These are phyloP conservation scores for Nymphalis urticae DNA, from an alignment of 2,888 invertebrate genomes.

Conservation along the genomic window DNA sequence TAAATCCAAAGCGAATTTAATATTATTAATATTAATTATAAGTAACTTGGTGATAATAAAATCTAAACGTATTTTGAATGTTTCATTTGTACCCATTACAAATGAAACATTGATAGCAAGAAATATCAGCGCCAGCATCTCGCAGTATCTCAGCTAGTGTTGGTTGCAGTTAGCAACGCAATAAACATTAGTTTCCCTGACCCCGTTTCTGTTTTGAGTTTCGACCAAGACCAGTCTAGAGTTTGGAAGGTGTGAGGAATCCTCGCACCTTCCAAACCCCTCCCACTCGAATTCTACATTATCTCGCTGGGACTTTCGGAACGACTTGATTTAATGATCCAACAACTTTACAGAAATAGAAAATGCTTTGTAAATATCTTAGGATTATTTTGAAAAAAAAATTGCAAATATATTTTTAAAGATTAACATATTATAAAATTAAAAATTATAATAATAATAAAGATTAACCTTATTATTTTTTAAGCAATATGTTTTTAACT, in stretches of 20 bases:
- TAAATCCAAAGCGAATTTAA: no score
- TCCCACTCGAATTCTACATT: neutral
- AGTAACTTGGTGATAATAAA: neutral
- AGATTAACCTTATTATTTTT: no score
- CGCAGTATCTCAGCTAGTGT: conserved; percentile 16
- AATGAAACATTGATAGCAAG: conserved; percentile 3
- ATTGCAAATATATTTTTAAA: no score
- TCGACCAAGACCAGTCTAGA: neutral
- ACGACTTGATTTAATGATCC: neutral
- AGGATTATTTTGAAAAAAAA: no score
- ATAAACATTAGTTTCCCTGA: conserved; percentile 26
- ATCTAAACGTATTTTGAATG: neutral
- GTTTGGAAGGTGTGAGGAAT: conserved; percentile 1
- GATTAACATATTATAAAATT: no score
- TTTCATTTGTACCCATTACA: neutral
- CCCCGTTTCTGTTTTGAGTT: conserved; percentile 16
- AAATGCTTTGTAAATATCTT: no score
- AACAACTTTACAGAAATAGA: neutral
- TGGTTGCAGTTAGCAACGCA: conserved; percentile 21
- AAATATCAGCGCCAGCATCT: conserved; percentile 5
- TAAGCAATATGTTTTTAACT: no score
- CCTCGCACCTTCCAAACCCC: conserved; percentile 12
- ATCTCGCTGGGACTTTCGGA: neutral
- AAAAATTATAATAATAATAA: no score
- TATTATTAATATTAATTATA: no score